Percentiles rank a stretch among this genome's conserved stretches.
phyloP scores from a whole-genome alignment of 2,113 vertebrate genomes.

The Cynoglossus semilaevis region DNA sequence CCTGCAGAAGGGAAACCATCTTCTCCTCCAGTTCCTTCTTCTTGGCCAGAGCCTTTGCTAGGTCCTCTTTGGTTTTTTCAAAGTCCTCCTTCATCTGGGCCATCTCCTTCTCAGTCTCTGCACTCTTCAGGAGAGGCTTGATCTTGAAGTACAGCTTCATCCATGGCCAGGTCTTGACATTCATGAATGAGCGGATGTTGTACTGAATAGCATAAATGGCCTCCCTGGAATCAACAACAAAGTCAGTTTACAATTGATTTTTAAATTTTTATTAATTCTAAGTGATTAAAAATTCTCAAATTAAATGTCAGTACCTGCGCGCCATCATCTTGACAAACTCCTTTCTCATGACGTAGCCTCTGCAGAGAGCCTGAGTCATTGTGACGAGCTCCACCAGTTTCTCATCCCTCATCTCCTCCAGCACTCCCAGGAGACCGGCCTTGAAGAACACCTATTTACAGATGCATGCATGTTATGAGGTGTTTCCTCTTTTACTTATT shows the following conservation, averaged over 20 bases:
- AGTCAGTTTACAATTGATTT: neutral
- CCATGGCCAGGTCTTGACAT: constrained; percentile 83
- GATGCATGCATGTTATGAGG: neutral
- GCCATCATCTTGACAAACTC: constrained; percentile 79
- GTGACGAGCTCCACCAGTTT: constrained; percentile 81
- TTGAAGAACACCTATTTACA: constrained; percentile 88
- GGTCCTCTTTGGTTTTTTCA: constrained; percentile 85
- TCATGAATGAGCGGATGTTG: constrained; percentile 84
- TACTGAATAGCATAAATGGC: constrained; percentile 86
- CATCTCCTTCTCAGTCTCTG: constrained; percentile 80
- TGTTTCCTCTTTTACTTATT: neutral
- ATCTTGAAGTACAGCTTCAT: constrained; percentile 82
- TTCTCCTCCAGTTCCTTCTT: constrained; percentile 79
- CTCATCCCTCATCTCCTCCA: constrained; percentile 97
- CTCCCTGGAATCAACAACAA: constrained; percentile 63
- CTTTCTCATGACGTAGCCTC: constrained; percentile 72
- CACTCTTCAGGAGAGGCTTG: constrained; percentile 81
- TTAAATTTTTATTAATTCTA: neutral
- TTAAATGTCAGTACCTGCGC: constrained; percentile 44
- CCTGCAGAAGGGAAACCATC: constrained; percentile 75
- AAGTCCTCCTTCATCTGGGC: constrained; percentile 81
- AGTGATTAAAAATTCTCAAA: neutral
- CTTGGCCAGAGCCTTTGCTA: constrained; percentile 77
- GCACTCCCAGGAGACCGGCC: constrained; percentile 85
- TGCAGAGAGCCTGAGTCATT: constrained; percentile 75